Evolutionary conservation across 2,797 vertebrate genomes (phyloP).

Genomic region (Peromyscus eremicus): DNA sequence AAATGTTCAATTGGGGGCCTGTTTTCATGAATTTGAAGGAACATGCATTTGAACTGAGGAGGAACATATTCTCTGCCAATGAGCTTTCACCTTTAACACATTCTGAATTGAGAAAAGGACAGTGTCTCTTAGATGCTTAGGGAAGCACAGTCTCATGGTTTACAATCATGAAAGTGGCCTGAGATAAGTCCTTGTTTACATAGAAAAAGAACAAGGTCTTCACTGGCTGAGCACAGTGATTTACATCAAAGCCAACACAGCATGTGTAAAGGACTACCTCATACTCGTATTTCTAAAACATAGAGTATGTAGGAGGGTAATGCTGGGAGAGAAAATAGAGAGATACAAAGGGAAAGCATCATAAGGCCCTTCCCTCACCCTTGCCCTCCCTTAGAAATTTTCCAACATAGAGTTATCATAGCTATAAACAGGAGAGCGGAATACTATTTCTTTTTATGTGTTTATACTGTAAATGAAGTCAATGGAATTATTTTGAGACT

Average conservation of each 20-base stretch:
- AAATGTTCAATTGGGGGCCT: neutral
- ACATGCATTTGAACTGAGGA: neutral
- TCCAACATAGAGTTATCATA: neutral
- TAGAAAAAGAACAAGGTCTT: slow-evolving; percentile 38
- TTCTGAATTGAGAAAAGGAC: neutral
- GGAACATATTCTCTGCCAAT: neutral
- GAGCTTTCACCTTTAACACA: neutral
- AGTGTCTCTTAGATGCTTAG: neutral
- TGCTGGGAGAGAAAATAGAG: neutral
- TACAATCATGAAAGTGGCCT: slow-evolving; percentile 14
- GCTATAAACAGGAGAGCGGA: neutral
- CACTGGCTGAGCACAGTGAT: neutral
- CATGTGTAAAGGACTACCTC: neutral
- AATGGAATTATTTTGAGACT: neutral
- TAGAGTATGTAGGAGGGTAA: neutral
- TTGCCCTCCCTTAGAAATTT: neutral
- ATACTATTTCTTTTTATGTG: neutral
- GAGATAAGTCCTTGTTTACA: slow-evolving; percentile 53
- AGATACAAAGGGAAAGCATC: neutral
- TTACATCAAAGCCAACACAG: neutral
- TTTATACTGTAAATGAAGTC: neutral
- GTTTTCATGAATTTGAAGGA: neutral
- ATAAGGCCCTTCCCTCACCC: neutral
- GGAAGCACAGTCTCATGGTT: neutral
- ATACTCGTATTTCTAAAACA: neutral